Evolutionary conservation across 1,140 invertebrate species (phyloP), one percentile per base, ranked within the genome.

Genomic region (Paracyclopina nana): DNA sequence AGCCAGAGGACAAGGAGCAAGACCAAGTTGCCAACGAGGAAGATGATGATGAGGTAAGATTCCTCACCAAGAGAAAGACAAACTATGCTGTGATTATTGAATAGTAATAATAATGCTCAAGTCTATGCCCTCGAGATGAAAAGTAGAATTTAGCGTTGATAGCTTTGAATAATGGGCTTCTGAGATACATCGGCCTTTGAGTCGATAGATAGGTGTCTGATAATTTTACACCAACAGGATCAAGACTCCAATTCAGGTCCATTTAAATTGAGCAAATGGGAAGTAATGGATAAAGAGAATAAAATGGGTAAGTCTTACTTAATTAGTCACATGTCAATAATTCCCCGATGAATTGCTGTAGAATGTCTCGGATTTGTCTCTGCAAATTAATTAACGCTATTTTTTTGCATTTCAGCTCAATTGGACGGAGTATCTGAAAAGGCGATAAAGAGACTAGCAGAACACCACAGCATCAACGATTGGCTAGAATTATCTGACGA

Each of bases 401-500:
- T 46, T 29, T 54, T 54, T 50, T 54, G 53, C 53, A 57, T 76
- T 76, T 6, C 66, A 91, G 86, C 86, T 60, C 79, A 87, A 42
- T 61, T 79, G 27, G 64, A 63, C 0, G 75, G 70, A 58, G 69
- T 67, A 55, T 48, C 45, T 68, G 72, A 54, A 62, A 68, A 28
- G 62, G 60, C 25, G 55, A 70, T n/a, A 59, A 46, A n/a, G 51
- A 43, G 25, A 49, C 18, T 26, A 50, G 25, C 61, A 26, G 63
- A 62, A 54, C 68, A 67, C 2, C 65, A 70, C 55, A 78, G 78
- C 53, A 82, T 92, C 74, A 83, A 88, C 65, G 84, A 91, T 61
- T 94, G 84, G 71, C 70, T 94, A 31, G 50, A 84, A 65, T 63
- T 88, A 64, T 85, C 77, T 57, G 65, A 70, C 29, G 60, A 63